Evolutionary conservation across 1,140 invertebrate species (phyloP), one percentile per base, ranked within the genome.

Genomic region (Neodiprion lecontei): DNA sequence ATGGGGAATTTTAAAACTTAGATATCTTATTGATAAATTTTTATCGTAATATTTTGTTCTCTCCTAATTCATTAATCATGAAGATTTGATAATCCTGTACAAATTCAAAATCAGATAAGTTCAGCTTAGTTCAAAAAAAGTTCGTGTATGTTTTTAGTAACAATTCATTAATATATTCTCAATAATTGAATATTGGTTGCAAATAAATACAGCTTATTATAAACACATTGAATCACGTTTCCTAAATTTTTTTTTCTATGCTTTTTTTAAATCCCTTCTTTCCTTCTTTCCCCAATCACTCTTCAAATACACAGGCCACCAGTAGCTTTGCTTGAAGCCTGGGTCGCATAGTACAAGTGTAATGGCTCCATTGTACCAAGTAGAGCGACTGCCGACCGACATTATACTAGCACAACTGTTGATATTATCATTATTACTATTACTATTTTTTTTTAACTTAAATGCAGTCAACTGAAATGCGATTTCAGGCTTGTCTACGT

Each of bases 181-280:
- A 61, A 69, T 21, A 69, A 47, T 23, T 21, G 9, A 23, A 47
- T 69, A 7, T 47, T 23, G 76, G 72, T 79, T 79, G 78, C 78
- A 79, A 82, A 81, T 81, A 79, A 83, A 80, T 83, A 80, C 79
- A 83, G 78, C 67, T 75, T 76, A 61, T 65, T 78, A 80, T 61
- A 73, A 77, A 74, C 73, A 77, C 28, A 73, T 73, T 69, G 70
- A 75, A 71, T 75, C 49, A 72, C 72, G 65, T 61, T 61, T 61
- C 48, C 69, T 69, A 11, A 69, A 17, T 7, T 9, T 14, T 61
- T 17, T 14, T 61, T 61, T 17, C n/a, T 11, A 61, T 61, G 9
- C 9, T 61, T 21, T 70, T 75, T 69, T 69, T 69, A 11, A 17
- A 66, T 72, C 70, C 53, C 28, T 75, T 71, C 48, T 74, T 48